Evolutionary conservation across 2,888 invertebrate species (phyloP).

Genomic region (Chrysopilus asiliformis): DNA sequence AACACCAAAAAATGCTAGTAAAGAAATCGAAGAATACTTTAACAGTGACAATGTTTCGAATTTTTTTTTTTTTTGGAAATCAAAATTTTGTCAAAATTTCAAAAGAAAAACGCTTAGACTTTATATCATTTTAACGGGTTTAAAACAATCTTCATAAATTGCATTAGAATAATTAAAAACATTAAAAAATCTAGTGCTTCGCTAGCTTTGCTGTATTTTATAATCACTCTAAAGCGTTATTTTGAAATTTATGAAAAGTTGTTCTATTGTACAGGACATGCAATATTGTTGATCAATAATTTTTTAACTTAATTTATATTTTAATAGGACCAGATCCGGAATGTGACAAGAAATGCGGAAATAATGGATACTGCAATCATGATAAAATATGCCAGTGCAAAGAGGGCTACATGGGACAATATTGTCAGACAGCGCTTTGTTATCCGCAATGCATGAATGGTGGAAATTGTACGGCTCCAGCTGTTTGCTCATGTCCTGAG

Average conservation of each 20-base stretch:
- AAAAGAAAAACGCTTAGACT: slow-evolving; percentile 6
- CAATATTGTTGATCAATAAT: slow-evolving; percentile 7
- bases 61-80: too few species aligned
- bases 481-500: slow-evolving; percentile 74
- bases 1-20: slow-evolving; percentile 6
- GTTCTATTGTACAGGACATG: neutral
- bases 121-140: neutral
- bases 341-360: slow-evolving; percentile 75
- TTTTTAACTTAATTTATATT: too few species aligned
- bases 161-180: neutral
- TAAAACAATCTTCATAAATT: neutral
- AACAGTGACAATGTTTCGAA: too few species aligned
- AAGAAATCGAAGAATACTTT: slow-evolving; percentile 9
- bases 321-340: slow-evolving; percentile 79
- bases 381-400: slow-evolving; percentile 78
- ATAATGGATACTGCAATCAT: slow-evolving; percentile 72
- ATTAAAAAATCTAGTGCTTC: neutral
- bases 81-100: slow-evolving; percentile 2
- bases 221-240: neutral
- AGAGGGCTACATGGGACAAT: slow-evolving; percentile 81
- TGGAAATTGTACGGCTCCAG: slow-evolving; percentile 81
- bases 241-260: neutral
- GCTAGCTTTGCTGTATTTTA: neutral
- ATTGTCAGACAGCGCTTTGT: slow-evolving; percentile 78
- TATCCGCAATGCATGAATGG: slow-evolving; percentile 90